Evolutionary conservation across 2,888 invertebrate genomes (phyloP).

Genomic region (Keiferia lycopersicella): DNA sequence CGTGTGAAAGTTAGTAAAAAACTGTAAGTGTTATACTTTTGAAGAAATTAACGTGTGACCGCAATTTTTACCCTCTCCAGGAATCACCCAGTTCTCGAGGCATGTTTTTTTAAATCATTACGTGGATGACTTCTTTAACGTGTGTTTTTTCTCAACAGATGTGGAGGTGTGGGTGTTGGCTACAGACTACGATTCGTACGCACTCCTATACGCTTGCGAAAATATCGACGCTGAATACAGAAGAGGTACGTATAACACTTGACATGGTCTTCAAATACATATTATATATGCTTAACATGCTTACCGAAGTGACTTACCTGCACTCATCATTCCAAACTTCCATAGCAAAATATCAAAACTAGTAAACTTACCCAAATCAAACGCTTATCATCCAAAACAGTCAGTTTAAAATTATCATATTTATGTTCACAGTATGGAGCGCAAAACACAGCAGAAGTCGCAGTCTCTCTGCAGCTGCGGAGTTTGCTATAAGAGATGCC

Average conservation of each 20-base stretch:
- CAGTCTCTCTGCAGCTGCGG: slow-evolving; percentile 42
- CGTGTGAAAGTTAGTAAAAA: no score
- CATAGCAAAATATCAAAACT: no score
- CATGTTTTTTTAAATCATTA: no score
- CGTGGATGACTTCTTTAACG: neutral
- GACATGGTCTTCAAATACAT: no score
- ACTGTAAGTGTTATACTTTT: no score
- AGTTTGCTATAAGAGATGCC: slow-evolving; percentile 43
- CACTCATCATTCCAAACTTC: neutral
- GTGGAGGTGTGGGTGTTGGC: slow-evolving; percentile 51
- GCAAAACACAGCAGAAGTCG: slow-evolving; percentile 63
- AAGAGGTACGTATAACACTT: slow-evolving; percentile 46
- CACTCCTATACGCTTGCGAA: slow-evolving; percentile 65
- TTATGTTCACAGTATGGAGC: slow-evolving; percentile 62
- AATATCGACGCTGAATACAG: slow-evolving; percentile 53
- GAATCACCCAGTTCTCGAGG: no score
- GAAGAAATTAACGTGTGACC: no score
- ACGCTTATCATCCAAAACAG: neutral
- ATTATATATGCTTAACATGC: neutral
- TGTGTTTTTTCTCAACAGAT: slow-evolving; percentile 46
- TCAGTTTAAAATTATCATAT: neutral
- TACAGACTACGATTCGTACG: slow-evolving; percentile 64
- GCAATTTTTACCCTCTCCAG: no score
- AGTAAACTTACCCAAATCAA: no score
- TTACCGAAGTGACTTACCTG: neutral